phyloP scores from a whole-genome alignment of 2,888 invertebrate genomes.

The Orchesella flavescens region DNA sequence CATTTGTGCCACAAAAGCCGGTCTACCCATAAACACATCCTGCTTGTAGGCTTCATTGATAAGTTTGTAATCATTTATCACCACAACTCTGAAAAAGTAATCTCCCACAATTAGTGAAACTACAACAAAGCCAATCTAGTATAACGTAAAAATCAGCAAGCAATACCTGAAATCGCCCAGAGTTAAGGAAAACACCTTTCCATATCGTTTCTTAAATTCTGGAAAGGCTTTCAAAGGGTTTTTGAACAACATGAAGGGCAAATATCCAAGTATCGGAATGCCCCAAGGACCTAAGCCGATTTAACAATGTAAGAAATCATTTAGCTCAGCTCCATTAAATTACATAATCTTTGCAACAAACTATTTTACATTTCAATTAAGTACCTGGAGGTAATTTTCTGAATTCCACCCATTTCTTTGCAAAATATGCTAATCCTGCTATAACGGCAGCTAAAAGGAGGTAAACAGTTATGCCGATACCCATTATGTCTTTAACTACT shows the following conservation, averaged over 20 bases:
- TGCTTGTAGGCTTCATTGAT: constrained; percentile 68
- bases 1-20: constrained; percentile 70
- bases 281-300: constrained; percentile 66
- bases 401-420: constrained; percentile 50
- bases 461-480: not conserved
- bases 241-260: constrained; percentile 69
- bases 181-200: constrained; percentile 69
- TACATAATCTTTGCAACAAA: not conserved
- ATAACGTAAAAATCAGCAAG: not conserved
- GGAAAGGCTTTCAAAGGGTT: constrained; percentile 68
- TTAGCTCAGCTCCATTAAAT: not conserved
- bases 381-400: constrained; percentile 55
- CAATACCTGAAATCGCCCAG: constrained; percentile 67
- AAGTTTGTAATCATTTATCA: constrained; percentile 71
- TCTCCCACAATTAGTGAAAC: not conserved
- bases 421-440: not conserved
- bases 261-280: constrained; percentile 68
- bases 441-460: not conserved
- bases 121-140: not conserved
- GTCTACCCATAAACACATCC: constrained; percentile 67
- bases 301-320: not conserved
- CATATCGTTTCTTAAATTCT: constrained; percentile 69
- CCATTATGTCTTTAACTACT: constrained; percentile 4
- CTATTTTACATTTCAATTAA: not conserved
- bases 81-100: constrained; percentile 65